These are phyloP conservation scores for Crepidodera aurea DNA, from an alignment of 2,888 invertebrate genomes.

Conservation along the genomic window DNA sequence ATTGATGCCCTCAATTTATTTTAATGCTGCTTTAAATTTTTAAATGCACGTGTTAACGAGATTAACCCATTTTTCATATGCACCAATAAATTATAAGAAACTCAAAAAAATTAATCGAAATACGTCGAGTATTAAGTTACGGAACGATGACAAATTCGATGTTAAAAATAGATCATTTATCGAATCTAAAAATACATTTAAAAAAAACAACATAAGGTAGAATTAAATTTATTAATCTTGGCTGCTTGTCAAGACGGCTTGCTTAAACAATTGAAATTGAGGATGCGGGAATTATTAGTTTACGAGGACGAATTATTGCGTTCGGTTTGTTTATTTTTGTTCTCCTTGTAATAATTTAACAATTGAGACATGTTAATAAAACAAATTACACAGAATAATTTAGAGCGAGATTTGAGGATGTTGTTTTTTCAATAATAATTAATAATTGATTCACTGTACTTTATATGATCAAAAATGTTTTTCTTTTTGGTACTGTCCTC, in stretches of 20 bases:
- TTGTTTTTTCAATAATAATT: too few relatives aligned
- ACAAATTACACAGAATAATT: too few relatives aligned
- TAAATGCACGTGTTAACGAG: not conserved
- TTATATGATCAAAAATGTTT: too few relatives aligned
- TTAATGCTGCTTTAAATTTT: not conserved
- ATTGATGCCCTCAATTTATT: not conserved
- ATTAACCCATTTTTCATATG: not conserved
- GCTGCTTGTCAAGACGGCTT: slow-evolving; percentile 4
- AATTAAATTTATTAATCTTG: slow-evolving; percentile 5
- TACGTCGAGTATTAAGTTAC: slow-evolving; percentile 4
- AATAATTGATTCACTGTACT: too few relatives aligned
- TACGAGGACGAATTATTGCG: not conserved
- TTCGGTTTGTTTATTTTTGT: not conserved
- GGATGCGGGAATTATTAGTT: slow-evolving; percentile 12
- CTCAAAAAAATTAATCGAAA: slow-evolving; percentile 4
- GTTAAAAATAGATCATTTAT: slow-evolving; percentile 1
- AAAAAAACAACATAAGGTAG: slow-evolving; percentile 1
- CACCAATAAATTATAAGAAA: not conserved
- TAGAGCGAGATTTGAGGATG: too few relatives aligned
- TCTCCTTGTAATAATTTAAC: slow-evolving; percentile 3
- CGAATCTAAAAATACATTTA: slow-evolving; percentile 3
- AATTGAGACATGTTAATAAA: too few relatives aligned
- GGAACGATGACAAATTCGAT: slow-evolving; percentile 1
- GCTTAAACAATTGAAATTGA: slow-evolving; percentile 12
- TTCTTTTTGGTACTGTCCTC: too few relatives aligned